These are phyloP conservation scores for Caenorhabditis sp. DNA, from an alignment of 2,888 invertebrate species.

Conservation along the genomic window DNA sequence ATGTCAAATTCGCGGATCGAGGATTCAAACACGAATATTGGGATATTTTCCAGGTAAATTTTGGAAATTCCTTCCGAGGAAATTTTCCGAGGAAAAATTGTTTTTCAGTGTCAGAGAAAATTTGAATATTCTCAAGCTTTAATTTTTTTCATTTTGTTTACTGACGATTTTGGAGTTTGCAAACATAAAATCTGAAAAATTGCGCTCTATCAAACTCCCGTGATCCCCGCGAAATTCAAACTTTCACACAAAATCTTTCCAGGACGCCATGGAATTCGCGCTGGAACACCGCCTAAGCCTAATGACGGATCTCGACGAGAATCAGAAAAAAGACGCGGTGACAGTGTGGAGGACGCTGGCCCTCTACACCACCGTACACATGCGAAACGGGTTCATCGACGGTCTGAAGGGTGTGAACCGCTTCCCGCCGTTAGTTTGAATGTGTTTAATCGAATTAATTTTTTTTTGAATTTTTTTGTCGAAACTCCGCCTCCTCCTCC, in stretches of 20 bases:
- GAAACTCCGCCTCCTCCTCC: not conserved
- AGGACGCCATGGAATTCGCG: constrained; percentile 81
- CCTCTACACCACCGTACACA: constrained; percentile 78
- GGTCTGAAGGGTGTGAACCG: constrained; percentile 74
- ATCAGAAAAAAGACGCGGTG: constrained; percentile 75
- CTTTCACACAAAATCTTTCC: constrained; percentile 30
- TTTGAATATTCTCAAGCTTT: too few species aligned
- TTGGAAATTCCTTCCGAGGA: too few species aligned
- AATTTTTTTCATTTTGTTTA: too few species aligned
- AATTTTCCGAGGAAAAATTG: not conserved
- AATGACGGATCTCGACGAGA: constrained; percentile 72
- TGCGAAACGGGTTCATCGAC: constrained; percentile 79
- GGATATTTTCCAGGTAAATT: constrained; percentile 78
- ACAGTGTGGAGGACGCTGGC: constrained; percentile 79
- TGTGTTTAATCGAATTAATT: not conserved
- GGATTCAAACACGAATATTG: constrained; percentile 82
- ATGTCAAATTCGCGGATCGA: constrained; percentile 77
- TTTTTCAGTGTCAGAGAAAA: too few species aligned
- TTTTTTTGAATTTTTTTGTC: constrained; percentile 7
- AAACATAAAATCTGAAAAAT: too few species aligned
- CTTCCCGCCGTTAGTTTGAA: constrained; percentile 65
- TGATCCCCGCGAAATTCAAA: not conserved
- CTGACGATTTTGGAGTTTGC: too few species aligned
- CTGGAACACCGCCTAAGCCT: constrained; percentile 71
- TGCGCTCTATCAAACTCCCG: too few species aligned